A percentile compares a stretch with the other conserved stretches of the same genome.
phyloP scores from a whole-genome alignment of 2,113 vertebrate genomes.

The Malurus alboscapulatus region DNA sequence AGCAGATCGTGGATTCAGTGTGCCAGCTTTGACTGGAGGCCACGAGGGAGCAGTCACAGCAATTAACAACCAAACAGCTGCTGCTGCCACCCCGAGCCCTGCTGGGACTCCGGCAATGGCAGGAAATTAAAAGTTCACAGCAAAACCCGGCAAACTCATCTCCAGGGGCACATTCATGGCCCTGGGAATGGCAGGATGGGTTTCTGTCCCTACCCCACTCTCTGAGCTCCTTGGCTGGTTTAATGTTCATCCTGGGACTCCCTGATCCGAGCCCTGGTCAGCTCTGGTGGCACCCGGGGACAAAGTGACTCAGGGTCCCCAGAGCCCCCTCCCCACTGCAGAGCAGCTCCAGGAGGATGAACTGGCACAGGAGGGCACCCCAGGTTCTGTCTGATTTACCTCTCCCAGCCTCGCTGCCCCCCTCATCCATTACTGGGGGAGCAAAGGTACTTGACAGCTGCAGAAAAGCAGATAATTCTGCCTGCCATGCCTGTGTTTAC shows the following conservation, averaged over 20 bases:
- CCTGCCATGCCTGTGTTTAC: neutral
- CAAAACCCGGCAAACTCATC: neutral
- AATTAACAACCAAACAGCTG: neutral
- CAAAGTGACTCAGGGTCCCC: neutral
- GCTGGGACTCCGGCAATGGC: neutral
- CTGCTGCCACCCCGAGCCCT: neutral
- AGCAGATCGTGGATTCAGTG: neutral
- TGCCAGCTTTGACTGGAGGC: neutral
- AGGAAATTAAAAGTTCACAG: neutral
- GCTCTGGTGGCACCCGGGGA: neutral
- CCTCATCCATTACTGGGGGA: neutral
- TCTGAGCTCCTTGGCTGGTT: neutral
- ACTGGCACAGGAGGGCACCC: neutral
- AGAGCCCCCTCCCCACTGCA: rapidly evolving
- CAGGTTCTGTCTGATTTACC: neutral
- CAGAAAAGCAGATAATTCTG: neutral
- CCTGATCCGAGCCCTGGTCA: neutral
- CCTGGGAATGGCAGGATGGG: neutral
- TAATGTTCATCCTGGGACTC: neutral
- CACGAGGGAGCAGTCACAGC: neutral
- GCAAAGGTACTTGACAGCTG: neutral
- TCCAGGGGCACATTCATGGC: neutral
- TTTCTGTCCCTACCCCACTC: rapidly evolving
- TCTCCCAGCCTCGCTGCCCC: neutral
- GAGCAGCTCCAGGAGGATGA: neutral